Evolutionary conservation across 2,888 invertebrate species (phyloP), one percentile per base, ranked within the genome.

Genomic region (Drosophila engyochracea): DNA sequence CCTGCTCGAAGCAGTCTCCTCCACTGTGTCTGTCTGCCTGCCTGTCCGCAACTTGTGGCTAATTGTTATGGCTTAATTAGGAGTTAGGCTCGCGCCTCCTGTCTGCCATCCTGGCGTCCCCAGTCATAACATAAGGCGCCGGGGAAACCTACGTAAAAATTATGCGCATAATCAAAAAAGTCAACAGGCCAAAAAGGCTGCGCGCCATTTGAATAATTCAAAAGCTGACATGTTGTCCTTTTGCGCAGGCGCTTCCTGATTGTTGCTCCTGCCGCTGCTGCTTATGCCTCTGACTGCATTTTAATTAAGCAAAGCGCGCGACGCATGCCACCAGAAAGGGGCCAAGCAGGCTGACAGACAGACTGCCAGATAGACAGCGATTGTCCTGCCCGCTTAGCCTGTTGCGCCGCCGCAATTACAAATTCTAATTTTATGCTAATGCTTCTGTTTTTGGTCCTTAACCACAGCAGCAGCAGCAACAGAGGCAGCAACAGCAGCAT

Each of bases 401-500:
- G 89, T 84, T 88, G 91, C 86, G 89, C 85, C 84, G 90, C 82
- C 91, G 86, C 92, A 92, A 92, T 92, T 92, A 92, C 90, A 92
- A 92, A 92, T 92, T 92, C 92, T 92, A 92, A 92, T 92, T 82
- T 91, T 91, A 92, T 92, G 92, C 90, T 91, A 92, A 92, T 89
- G 80, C 85, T 79, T 70, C 74, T 78, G 72, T 71, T 70, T 59
- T 76, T 79, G 76, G 74, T 83, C 83, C 88, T 83, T 79, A 70
- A 59, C 72, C 53, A 69, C 61, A 59, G 51, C 47, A 60, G 53
- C 53, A 37, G 30, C 30, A 14, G 49, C 58, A 22, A 6, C 37
- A 47, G 12, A 12, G 19, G 37, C 37, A 37, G 44, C 47, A 47
- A 47, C 22, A 25, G 16, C 47, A 41, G 59, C 65, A 76, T 83